These are phyloP conservation scores for Himantopus leucocephalus DNA, from an alignment of 2,113 vertebrate species.

Conservation along the genomic window DNA sequence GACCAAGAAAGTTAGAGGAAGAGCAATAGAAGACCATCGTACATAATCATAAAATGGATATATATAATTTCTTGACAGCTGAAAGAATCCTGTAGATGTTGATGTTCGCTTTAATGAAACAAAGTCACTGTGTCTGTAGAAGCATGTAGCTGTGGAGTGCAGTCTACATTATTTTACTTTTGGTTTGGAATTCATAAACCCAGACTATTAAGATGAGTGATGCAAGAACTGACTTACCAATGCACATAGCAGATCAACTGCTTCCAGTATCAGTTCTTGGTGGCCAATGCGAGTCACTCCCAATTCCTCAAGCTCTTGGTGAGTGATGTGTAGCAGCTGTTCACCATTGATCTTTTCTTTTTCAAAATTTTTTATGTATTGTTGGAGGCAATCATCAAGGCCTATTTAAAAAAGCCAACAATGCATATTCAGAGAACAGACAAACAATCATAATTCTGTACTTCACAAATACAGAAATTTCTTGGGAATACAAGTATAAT, in stretches of 20 bases:
- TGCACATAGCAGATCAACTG: slow-evolving; percentile 86
- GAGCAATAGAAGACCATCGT: neutral
- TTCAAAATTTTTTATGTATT: slow-evolving; percentile 92
- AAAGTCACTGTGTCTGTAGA: neutral
- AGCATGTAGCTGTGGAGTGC: rapidly evolving
- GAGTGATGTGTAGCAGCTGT: slow-evolving; percentile 88
- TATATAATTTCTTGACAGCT: neutral
- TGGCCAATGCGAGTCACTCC: slow-evolving; percentile 88
- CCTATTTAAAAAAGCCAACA: slow-evolving; percentile 69
- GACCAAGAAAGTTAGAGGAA: neutral
- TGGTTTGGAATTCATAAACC: neutral
- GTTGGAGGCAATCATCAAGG: slow-evolving; percentile 89
- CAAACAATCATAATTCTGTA: neutral
- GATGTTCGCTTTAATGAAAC: neutral
- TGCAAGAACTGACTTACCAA: slow-evolving; percentile 74
- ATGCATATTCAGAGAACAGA: neutral
- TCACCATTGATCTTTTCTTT: slow-evolving; percentile 88
- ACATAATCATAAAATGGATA: neutral
- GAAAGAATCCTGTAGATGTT: neutral
- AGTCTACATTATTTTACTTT: rapidly evolving
- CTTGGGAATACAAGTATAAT: neutral
- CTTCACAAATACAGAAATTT: neutral
- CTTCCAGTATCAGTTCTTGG: slow-evolving; percentile 90
- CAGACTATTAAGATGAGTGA: neutral
- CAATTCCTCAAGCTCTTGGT: slow-evolving; percentile 88